phyloP scores from a whole-genome alignment of 2,113 vertebrate species.

The Neomonachus schauinslandi region DNA sequence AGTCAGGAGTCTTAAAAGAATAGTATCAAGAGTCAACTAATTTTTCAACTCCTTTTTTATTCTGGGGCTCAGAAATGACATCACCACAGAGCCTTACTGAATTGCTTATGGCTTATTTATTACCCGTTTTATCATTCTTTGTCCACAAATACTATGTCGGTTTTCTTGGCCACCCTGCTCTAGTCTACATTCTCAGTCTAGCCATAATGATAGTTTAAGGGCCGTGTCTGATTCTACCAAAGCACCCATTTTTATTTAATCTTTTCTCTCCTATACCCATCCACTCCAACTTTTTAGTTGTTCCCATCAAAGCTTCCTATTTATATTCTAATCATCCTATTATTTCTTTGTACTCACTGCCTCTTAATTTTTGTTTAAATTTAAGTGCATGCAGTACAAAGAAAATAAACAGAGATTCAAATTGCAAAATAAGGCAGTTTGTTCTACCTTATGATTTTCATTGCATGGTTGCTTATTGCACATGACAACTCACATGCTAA shows the following conservation, averaged over 20 bases:
- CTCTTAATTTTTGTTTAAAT: too few relatives aligned
- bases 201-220: background rate
- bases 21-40: background rate
- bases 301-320: background rate
- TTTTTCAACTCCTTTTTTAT: background rate
- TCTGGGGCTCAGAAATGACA: background rate
- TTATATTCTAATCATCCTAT: background rate
- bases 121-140: background rate
- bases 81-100: background rate
- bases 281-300: background rate
- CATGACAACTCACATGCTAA: background rate
- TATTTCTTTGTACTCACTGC: background rate
- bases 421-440: background rate
- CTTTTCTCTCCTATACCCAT: background rate
- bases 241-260: background rate
- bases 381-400: too few relatives aligned
- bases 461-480: background rate
- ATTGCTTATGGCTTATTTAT: background rate
- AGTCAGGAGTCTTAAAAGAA: background rate
- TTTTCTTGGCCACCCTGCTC: background rate
- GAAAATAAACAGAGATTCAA: background rate
- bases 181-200: background rate
- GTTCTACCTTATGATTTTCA: background rate
- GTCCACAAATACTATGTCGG: background rate
- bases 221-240: background rate